These are phyloP conservation scores for Aphidius colemani DNA, from an alignment of 2,888 invertebrate genomes.

Conservation along the genomic window DNA sequence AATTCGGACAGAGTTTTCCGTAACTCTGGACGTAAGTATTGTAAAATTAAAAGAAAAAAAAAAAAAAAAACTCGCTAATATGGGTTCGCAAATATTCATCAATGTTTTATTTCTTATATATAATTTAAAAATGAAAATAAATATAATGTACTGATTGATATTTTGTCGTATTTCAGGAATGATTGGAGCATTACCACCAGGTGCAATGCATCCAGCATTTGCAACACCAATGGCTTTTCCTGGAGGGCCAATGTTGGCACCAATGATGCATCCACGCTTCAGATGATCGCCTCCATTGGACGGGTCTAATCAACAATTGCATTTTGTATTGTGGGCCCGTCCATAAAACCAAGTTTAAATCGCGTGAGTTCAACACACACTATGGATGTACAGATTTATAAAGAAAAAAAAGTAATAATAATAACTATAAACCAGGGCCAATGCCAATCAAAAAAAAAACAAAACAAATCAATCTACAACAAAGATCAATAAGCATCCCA, in stretches of 20 bases:
- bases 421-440: background rate
- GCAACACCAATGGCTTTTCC: conserved; percentile 64
- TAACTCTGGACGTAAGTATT: conserved; percentile 5
- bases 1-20: background rate
- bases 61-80: conserved; percentile 16
- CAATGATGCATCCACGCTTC: conserved; percentile 84
- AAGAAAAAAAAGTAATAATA: conserved; percentile 17
- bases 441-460: conserved; percentile 5
- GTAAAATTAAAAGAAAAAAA: background rate
- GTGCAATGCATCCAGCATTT: conserved; percentile 63
- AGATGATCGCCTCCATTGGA: conserved; percentile 75
- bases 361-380: conserved; percentile 13
- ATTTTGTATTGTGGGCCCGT: conserved; percentile 66
- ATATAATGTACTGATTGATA: conserved; percentile 21
- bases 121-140: conserved; percentile 7
- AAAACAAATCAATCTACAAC: conserved; percentile 13
- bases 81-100: background rate
- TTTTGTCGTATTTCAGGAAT: conserved; percentile 55
- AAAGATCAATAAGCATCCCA: conserved; percentile 11
- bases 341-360: conserved; percentile 50
- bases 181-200: conserved; percentile 60
- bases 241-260: conserved; percentile 63
- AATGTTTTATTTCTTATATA: conserved; percentile 14
- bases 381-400: background rate
- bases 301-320: conserved; percentile 62